A percentile compares a stretch with the other conserved stretches of the same genome.
These are phyloP conservation scores for Phacellophora camtschatica DNA, from an alignment of 30 jellyfish, hydroid and myxozoan species.

Conservation along the genomic window DNA sequence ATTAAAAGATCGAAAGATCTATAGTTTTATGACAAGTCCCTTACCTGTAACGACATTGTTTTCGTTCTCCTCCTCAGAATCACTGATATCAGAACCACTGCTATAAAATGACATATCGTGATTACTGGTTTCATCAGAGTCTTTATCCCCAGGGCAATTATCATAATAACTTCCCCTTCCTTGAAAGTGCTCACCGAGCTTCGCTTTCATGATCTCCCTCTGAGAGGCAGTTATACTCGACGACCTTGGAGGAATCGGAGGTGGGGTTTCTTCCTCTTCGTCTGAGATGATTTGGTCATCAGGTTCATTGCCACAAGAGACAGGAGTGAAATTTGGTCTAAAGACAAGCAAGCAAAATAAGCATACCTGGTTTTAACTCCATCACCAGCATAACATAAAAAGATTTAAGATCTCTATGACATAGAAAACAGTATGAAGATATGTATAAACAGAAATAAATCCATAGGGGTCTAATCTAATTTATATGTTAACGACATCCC, in stretches of 20 bases:
- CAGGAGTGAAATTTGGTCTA: constrained; percentile 19
- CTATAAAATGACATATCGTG: constrained; percentile 41
- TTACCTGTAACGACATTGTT: constrained; percentile 85
- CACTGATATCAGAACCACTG: constrained; percentile 74
- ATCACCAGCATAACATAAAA: no score
- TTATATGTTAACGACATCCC: no score
- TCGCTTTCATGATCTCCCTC: neutral
- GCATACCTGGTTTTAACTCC: no score
- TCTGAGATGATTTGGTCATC: neutral
- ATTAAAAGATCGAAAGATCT: no score
- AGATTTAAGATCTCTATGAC: no score
- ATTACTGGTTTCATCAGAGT: neutral
- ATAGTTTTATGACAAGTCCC: neutral
- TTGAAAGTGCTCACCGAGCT: neutral
- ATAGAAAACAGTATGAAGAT: no score
- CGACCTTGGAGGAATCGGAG: constrained; percentile 83
- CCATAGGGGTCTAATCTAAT: no score
- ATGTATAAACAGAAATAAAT: no score
- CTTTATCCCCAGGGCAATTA: constrained; percentile 40
- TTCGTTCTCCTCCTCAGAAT: constrained; percentile 72
- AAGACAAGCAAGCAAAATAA: no score
- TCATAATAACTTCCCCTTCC: constrained; percentile 65
- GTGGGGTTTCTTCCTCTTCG: constrained; percentile 34
- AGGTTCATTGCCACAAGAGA: neutral
- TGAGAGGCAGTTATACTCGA: constrained; percentile 65